These are phyloP conservation scores for Leucoraja erinaceus DNA, from an alignment of 2,113 vertebrate genomes.

Conservation along the genomic window DNA sequence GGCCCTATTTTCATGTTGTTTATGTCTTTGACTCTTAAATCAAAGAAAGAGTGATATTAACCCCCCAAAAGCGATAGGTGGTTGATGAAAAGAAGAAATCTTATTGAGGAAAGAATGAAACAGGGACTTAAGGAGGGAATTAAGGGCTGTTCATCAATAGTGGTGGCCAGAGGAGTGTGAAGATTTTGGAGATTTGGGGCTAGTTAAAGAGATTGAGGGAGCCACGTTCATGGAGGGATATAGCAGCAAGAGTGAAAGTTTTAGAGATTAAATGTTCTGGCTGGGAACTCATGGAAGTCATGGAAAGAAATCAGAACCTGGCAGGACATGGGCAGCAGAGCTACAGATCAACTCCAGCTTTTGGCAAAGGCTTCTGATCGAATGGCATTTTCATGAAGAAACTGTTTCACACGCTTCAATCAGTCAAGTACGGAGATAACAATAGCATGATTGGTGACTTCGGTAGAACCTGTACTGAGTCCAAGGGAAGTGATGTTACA, in stretches of 20 bases:
- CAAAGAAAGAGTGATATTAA: neutral
- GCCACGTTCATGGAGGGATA: neutral
- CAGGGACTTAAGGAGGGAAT: neutral
- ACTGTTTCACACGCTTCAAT: too few species aligned
- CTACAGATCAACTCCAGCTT: neutral
- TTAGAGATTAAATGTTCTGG: neutral
- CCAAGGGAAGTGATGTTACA: neutral
- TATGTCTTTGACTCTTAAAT: too few species aligned
- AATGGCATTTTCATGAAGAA: neutral
- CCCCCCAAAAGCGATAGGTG: neutral
- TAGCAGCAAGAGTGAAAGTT: neutral
- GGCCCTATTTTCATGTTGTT: too few species aligned
- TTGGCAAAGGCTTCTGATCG: neutral
- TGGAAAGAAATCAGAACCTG: neutral
- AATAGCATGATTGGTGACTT: neutral
- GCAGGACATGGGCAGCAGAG: neutral
- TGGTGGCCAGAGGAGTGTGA: neutral
- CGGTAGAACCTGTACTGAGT: neutral
- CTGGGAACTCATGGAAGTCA: neutral
- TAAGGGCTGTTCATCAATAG: neutral
- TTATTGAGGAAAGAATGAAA: neutral
- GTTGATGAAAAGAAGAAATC: too few species aligned
- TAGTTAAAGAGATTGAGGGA: neutral
- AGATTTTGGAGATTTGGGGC: neutral
- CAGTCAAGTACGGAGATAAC: neutral